Conservation (phyloP, 2,113 vertebrate genomes). For the Camarhynchus parvulus region DNA sequence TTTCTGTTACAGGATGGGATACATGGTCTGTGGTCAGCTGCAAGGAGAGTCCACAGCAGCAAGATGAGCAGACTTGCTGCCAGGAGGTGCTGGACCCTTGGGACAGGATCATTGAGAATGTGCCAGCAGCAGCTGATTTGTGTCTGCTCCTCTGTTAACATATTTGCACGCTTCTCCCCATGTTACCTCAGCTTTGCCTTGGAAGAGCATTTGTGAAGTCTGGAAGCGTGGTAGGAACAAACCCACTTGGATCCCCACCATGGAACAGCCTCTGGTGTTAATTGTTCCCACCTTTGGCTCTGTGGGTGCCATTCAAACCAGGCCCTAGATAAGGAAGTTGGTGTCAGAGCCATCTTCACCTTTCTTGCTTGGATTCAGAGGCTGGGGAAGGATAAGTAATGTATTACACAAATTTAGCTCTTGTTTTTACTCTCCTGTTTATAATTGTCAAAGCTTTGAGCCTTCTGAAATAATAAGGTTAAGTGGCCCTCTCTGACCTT, state of each 20-base stretch:
- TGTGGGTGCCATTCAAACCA: not conserved
- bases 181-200: not conserved
- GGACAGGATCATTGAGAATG: not conserved
- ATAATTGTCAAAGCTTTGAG: slow-evolving; percentile 19
- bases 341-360: not conserved
- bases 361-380: not conserved
- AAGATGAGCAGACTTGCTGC: not conserved
- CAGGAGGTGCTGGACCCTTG: not conserved
- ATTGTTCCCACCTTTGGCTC: not conserved
- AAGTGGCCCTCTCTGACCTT: slow-evolving; percentile 30
- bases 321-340: not conserved
- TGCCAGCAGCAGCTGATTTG: not conserved
- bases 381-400: not conserved
- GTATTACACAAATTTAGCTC: not conserved
- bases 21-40: not conserved
- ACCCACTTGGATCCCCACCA: not conserved
- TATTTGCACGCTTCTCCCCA: not conserved
- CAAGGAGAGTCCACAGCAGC: not conserved
- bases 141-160: not conserved
- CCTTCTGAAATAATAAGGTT: slow-evolving; percentile 52
- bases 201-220: not conserved
- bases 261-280: not conserved
- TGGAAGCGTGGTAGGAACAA: not conserved
- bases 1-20: not conserved
- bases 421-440: slow-evolving; percentile 19